Evolutionary conservation across 2,888 invertebrate genomes (phyloP).

Genomic region (Invenusta paracnida): DNA sequence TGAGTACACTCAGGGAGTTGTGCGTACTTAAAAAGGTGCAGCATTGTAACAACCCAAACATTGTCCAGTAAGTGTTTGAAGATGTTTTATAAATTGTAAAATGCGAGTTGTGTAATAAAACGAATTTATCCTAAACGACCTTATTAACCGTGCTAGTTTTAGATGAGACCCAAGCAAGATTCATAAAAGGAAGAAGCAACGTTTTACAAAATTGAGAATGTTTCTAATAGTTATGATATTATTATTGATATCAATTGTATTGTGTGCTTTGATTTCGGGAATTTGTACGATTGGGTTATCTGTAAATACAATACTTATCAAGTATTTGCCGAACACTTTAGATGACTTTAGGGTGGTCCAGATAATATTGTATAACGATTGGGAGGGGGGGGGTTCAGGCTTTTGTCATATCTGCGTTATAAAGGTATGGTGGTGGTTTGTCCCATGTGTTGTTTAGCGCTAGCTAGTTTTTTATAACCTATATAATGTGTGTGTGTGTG

Average conservation of each 20-base stretch:
- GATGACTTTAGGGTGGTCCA: too few species aligned
- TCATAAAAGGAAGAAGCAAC: too few species aligned
- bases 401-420: not conserved
- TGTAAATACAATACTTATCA: too few species aligned
- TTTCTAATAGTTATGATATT: not conserved
- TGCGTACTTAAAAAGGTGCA: constrained; percentile 37
- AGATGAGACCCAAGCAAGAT: too few species aligned
- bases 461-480: not conserved
- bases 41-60: not conserved
- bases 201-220: too few species aligned
- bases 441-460: not conserved
- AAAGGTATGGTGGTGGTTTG: not conserved
- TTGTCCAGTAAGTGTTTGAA: constrained; percentile 36
- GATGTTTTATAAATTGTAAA: too few species aligned
- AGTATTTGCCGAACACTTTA: too few species aligned
- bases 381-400: not conserved
- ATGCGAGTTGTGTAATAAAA: not conserved
- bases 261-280: too few species aligned
- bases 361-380: not conserved
- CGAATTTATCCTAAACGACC: not conserved
- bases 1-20: constrained; percentile 41
- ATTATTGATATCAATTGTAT: not conserved
- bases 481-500: too few species aligned
- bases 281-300: too few species aligned
- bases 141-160: too few species aligned